Conservation (phyloP, 2,888 invertebrate species). For the Agonopterix subpropinquella region DNA sequence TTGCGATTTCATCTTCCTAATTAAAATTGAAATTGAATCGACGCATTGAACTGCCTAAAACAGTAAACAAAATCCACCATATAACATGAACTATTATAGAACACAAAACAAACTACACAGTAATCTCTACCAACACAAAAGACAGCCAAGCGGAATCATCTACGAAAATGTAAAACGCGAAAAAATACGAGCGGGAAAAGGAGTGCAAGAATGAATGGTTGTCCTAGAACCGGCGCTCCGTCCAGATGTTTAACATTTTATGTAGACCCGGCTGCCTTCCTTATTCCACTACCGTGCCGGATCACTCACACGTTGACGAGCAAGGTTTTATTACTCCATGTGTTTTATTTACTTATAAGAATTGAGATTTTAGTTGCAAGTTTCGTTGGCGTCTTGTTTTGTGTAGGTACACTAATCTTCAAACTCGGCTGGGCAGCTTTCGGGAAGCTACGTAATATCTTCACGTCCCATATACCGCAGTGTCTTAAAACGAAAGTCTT, state of each 20-base stretch:
- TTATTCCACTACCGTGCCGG: neutral
- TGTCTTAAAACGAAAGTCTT: too few relatives aligned
- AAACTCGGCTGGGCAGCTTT: too few relatives aligned
- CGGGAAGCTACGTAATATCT: too few relatives aligned
- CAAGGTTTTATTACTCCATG: neutral
- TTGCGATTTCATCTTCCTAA: too few relatives aligned
- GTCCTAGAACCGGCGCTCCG: constrained; percentile 11
- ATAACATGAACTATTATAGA: neutral
- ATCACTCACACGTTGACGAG: constrained; percentile 1
- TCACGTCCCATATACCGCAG: too few relatives aligned
- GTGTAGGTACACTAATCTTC: too few relatives aligned
- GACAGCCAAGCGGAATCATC: constrained; percentile 10
- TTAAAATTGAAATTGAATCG: too few relatives aligned
- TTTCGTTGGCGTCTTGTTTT: too few relatives aligned
- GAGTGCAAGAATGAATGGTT: constrained; percentile 41
- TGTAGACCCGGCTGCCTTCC: constrained; percentile 10
- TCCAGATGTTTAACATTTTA: constrained; percentile 52
- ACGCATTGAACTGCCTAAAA: too few relatives aligned
- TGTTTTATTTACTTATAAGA: too few relatives aligned
- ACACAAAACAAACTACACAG: neutral
- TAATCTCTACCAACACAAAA: constrained; percentile 16
- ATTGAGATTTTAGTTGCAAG: too few relatives aligned
- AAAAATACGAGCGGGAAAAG: constrained; percentile 30
- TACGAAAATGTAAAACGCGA: constrained; percentile 34
- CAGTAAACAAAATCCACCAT: neutral